phyloP scores from a whole-genome alignment of 2,797 vertebrate genomes.

The Gymnodraco acuticeps region DNA sequence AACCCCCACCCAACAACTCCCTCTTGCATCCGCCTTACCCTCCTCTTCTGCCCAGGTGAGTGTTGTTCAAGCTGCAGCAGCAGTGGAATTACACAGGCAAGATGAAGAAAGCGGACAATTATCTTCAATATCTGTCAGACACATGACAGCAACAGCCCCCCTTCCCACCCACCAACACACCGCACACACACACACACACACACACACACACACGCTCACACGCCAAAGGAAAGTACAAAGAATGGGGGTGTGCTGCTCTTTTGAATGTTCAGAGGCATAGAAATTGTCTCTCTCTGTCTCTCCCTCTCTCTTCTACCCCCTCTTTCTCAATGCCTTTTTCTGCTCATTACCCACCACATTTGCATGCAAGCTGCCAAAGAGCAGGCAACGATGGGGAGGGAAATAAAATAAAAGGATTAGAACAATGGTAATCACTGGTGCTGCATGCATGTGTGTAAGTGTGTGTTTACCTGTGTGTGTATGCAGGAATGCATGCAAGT shows the following conservation, averaged over 20 bases:
- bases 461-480: slow-evolving; percentile 30
- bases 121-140: slow-evolving; percentile 90
- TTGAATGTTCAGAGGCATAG: slow-evolving; percentile 84
- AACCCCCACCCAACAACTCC: slow-evolving; percentile 55
- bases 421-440: slow-evolving; percentile 83
- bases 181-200: slow-evolving; percentile 27
- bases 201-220: slow-evolving; percentile 44
- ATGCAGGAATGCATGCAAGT: slow-evolving; percentile 37
- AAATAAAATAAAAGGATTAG: slow-evolving; percentile 85
- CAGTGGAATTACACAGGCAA: slow-evolving; percentile 84
- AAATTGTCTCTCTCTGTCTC: slow-evolving; percentile 72
- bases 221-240: slow-evolving; percentile 82
- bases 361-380: slow-evolving; percentile 85
- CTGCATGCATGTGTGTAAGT: slow-evolving; percentile 44
- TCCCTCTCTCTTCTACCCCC: slow-evolving; percentile 41
- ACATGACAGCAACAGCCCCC: slow-evolving; percentile 82
- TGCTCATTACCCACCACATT: slow-evolving; percentile 86
- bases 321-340: slow-evolving; percentile 75
- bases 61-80: slow-evolving; percentile 78
- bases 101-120: slow-evolving; percentile 87
- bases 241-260: slow-evolving; percentile 81
- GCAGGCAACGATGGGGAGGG: slow-evolving; percentile 76
- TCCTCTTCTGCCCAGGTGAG: slow-evolving; percentile 83
- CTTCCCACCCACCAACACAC: slow-evolving; percentile 58
- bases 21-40: slow-evolving; percentile 59